Conservation (phyloP, 1,140 invertebrate genomes). For the Phenacoccus solenopsis region DNA sequence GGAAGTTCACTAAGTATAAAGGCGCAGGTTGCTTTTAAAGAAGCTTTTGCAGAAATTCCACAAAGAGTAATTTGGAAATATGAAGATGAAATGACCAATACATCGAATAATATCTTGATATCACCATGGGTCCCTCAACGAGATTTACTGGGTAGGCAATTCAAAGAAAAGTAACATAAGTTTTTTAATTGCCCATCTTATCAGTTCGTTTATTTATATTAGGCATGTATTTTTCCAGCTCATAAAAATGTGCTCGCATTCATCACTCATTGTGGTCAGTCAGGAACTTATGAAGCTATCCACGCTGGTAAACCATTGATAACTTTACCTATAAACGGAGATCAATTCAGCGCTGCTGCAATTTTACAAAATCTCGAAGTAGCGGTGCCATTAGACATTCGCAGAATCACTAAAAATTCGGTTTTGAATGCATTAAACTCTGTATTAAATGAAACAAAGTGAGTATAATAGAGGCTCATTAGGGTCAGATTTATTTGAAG, state of each 20-base stretch:
- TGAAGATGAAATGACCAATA: slow-evolving; percentile 38
- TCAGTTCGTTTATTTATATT: not conserved
- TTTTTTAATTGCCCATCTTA: not conserved
- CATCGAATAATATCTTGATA: slow-evolving; percentile 41
- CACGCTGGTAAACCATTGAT: slow-evolving; percentile 42
- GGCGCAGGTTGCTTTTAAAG: slow-evolving; percentile 43
- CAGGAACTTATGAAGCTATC: slow-evolving; percentile 44
- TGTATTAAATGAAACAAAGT: not conserved
- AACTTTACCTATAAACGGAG: slow-evolving; percentile 33
- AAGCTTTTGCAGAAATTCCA: slow-evolving; percentile 42
- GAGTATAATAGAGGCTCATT: not conserved
- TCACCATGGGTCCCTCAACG: slow-evolving; percentile 49
- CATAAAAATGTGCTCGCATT: slow-evolving; percentile 42
- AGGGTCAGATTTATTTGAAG: too few relatives aligned
- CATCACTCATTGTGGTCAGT: slow-evolving; percentile 47
- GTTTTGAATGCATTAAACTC: slow-evolving; percentile 27
- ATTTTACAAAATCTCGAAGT: slow-evolving; percentile 9
- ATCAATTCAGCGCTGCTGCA: slow-evolving; percentile 33
- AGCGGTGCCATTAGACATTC: slow-evolving; percentile 13
- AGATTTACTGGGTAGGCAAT: slow-evolving; percentile 40
- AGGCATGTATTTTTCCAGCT: slow-evolving; percentile 29
- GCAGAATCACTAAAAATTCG: slow-evolving; percentile 32
- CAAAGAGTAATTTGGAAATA: slow-evolving; percentile 49
- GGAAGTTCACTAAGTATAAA: slow-evolving; percentile 37
- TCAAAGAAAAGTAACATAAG: not conserved